Conservation (phyloP, 2,113 vertebrate species). For the Nibea albiflora region DNA sequence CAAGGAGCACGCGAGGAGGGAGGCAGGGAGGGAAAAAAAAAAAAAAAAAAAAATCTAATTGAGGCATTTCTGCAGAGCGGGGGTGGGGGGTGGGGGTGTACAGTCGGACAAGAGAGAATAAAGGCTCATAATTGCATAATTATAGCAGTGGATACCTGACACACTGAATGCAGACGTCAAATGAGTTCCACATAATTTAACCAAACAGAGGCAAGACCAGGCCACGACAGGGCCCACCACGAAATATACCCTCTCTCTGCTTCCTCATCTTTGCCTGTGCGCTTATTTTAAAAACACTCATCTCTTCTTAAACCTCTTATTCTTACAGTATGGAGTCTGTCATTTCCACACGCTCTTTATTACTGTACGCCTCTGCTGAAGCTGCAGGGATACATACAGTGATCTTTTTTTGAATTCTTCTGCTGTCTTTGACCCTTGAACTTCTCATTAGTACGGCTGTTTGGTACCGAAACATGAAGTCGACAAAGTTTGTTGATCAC, state of each 20-base stretch:
- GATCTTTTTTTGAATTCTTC: not conserved
- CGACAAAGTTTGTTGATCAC: not conserved
- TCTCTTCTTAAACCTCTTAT: conserved; percentile 27
- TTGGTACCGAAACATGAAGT: not conserved
- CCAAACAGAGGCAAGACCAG: conserved; percentile 83
- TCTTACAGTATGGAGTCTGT: conserved; percentile 11
- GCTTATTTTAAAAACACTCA: conserved; percentile 6
- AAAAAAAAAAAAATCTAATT: conserved; percentile 52
- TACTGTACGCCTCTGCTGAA: not conserved
- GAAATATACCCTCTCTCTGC: conserved; percentile 55
- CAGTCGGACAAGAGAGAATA: conserved; percentile 77
- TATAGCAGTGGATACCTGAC: conserved; percentile 86
- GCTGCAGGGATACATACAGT: not conserved
- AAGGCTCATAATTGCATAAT: conserved; percentile 87
- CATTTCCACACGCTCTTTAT: not conserved
- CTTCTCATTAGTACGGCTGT: not conserved
- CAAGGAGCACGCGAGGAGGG: conserved; percentile 35
- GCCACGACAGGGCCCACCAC: conserved; percentile 65
- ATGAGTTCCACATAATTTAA: conserved; percentile 87
- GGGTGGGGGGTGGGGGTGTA: conserved; percentile 54
- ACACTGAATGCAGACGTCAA: conserved; percentile 84
- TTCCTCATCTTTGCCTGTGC: conserved; percentile 32
- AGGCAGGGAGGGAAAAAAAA: not conserved
- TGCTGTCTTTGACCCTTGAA: not conserved
- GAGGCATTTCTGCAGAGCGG: conserved; percentile 62